These are phyloP conservation scores for Chaetops frenatus DNA, from an alignment of 2,113 vertebrate species.

Conservation along the genomic window DNA sequence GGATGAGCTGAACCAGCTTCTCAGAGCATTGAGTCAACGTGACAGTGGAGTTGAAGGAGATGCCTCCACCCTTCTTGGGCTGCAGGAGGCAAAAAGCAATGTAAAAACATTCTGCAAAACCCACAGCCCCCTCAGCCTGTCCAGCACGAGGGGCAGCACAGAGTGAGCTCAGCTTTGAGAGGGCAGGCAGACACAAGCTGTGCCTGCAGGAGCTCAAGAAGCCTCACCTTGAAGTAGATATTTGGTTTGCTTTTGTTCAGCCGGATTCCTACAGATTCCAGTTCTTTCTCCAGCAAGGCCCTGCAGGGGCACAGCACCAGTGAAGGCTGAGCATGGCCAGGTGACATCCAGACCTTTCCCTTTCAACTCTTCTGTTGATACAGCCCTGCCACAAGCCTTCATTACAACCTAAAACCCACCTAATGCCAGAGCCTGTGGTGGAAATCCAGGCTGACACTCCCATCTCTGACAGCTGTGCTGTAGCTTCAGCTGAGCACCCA, in stretches of 20 bases:
- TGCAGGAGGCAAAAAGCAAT: conserved; percentile 37
- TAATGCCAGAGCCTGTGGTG: neutral
- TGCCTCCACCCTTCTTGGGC: conserved; percentile 96
- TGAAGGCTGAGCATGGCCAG: neutral
- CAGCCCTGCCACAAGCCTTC: neutral
- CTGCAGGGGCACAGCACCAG: conserved; percentile 58
- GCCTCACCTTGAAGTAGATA: conserved; percentile 98
- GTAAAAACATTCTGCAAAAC: neutral
- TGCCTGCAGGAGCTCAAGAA: neutral
- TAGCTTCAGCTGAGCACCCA: neutral
- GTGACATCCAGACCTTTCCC: neutral
- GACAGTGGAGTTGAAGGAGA: conserved; percentile 96
- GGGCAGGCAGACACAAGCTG: neutral
- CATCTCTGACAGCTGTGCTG: neutral
- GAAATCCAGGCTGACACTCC: neutral
- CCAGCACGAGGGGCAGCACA: rapidly evolving
- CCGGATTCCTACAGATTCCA: conserved; percentile 95
- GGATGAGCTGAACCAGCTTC: conserved; percentile 95
- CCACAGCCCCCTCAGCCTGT: neutral
- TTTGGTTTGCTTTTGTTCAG: conserved; percentile 94
- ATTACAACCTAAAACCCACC: neutral
- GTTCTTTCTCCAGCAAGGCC: conserved; percentile 89
- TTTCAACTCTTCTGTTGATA: neutral
- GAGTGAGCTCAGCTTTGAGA: neutral
- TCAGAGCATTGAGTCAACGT: conserved; percentile 93